A percentile compares a stretch with the other conserved stretches of the same genome.
Evolutionary conservation across 2,888 invertebrate genomes (phyloP).

Genomic region (Aspidiotus rigidus): DNA sequence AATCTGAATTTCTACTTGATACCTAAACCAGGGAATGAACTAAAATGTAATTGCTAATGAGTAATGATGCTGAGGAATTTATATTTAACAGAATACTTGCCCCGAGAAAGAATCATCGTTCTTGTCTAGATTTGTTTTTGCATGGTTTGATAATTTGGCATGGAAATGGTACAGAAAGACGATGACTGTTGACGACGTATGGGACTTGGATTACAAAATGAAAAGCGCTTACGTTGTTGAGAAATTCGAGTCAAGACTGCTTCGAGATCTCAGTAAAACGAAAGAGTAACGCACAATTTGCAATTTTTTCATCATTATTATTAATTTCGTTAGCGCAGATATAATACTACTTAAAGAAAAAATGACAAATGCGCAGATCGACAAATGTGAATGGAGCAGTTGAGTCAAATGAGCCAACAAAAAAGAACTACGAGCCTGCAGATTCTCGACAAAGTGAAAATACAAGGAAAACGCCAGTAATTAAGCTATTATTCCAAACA

Average conservation of each 20-base stretch:
- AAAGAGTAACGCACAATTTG: constrained; percentile 2
- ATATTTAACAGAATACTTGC: constrained; percentile 64
- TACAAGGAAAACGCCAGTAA: constrained; percentile 56
- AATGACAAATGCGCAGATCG: too few species aligned
- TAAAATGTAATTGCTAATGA: too few species aligned
- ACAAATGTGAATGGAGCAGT: too few species aligned
- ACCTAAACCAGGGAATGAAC: too few species aligned
- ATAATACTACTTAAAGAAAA: too few species aligned
- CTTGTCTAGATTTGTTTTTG: constrained; percentile 72
- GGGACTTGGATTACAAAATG: constrained; percentile 80
- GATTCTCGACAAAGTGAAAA: too few species aligned
- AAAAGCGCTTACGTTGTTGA: constrained; percentile 70
- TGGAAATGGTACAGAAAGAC: constrained; percentile 76
- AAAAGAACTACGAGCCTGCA: too few species aligned
- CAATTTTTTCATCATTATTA: too few species aligned
- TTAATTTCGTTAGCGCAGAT: too few species aligned
- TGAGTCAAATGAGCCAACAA: too few species aligned
- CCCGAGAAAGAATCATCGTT: constrained; percentile 80
- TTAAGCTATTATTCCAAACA: constrained; percentile 72
- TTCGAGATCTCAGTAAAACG: constrained; percentile 45
- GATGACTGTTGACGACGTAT: constrained; percentile 71
- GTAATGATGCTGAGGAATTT: neutral
- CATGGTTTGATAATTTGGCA: constrained; percentile 83
- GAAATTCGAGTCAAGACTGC: constrained; percentile 74
- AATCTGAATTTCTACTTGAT: too few species aligned